Base-by-base conservation (phyloP, 1,140 invertebrate genomes). In the Macrobrachium nipponense region DNA sequence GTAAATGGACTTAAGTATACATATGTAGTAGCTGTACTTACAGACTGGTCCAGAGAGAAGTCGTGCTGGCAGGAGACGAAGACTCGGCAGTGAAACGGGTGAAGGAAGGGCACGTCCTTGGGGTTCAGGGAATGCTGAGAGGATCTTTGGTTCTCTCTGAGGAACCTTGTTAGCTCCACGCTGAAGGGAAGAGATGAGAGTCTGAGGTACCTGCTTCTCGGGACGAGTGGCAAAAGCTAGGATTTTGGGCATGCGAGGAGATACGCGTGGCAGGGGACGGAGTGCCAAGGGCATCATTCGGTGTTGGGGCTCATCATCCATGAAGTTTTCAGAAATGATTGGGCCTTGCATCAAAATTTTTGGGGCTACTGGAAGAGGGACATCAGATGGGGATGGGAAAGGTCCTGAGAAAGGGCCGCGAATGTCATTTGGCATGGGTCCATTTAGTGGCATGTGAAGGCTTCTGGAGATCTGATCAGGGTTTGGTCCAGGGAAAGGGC, bases 211-310 rank as follows among this genome's bases (percentile, higher is more conserved):
- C 6, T 17, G 61, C 72, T 36, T 7, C 15, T 43, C 27, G 36
- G 82, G 59, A 59, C 59, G 17, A 23, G 23, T 27, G 73, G 58
- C n/a, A 17, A 61, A 17, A 15, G 20, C 51, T 27, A 80, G 27
- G 58, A 72, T 17, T 2, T 59, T 27, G 66, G 72, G 77, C 23
- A 86, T 20, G 36, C 84, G 77, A 18, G 84, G 84, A 15, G 64
- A 62, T 43, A 86, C 43, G 3, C 77, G 27, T 5, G 75, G 51
- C 4, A 80, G 7, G 2, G 84, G 84, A 8, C 70, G 84, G 58
- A 86, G 59, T 18, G 64, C 77, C 11, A 79, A 36, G 6, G 84
- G 84, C 0, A 86, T 76, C 84, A 86, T 86, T 5, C 77, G 51
- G 36, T 80, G 20, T 43, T 23, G 60, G 5, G 77, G 84, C 2